phyloP scores from a whole-genome alignment of 2,113 vertebrate species.

The Pluvialis apricaria region DNA sequence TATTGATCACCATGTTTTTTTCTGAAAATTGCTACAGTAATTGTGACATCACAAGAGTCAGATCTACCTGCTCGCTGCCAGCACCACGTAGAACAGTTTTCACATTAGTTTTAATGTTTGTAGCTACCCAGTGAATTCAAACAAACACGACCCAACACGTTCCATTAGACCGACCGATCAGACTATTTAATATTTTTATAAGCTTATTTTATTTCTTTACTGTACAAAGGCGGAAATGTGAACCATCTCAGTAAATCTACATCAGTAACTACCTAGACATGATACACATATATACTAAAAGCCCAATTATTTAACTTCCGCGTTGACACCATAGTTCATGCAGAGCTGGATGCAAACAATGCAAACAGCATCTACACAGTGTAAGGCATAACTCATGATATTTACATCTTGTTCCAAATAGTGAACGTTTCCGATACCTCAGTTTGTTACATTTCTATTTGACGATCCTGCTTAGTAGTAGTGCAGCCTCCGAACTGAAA shows the following conservation, averaged over 20 bases:
- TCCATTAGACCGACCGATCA: background rate
- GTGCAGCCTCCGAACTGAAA: conserved; percentile 21
- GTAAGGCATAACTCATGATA: background rate
- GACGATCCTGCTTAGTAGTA: background rate
- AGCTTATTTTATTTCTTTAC: conserved; percentile 46
- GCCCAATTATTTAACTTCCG: background rate
- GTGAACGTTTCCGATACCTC: background rate
- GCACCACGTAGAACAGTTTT: background rate
- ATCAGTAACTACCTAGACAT: background rate
- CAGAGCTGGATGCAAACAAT: background rate
- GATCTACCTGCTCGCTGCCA: background rate
- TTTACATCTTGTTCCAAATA: background rate
- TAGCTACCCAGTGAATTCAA: background rate
- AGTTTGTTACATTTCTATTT: background rate
- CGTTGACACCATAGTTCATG: background rate
- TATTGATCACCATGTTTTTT: background rate
- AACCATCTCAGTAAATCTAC: conserved; percentile 6
- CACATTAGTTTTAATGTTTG: background rate
- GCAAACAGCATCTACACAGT: background rate
- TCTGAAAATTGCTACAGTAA: background rate
- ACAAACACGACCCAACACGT: background rate
- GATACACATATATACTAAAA: conserved; percentile 36
- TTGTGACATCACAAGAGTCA: background rate
- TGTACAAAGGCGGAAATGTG: conserved; percentile 50
- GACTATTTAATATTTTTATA: background rate